Percentiles rank a stretch among this genome's conserved stretches.
phyloP scores from a whole-genome alignment of 2,113 vertebrate genomes.

The Dasyurus viverrinus region DNA sequence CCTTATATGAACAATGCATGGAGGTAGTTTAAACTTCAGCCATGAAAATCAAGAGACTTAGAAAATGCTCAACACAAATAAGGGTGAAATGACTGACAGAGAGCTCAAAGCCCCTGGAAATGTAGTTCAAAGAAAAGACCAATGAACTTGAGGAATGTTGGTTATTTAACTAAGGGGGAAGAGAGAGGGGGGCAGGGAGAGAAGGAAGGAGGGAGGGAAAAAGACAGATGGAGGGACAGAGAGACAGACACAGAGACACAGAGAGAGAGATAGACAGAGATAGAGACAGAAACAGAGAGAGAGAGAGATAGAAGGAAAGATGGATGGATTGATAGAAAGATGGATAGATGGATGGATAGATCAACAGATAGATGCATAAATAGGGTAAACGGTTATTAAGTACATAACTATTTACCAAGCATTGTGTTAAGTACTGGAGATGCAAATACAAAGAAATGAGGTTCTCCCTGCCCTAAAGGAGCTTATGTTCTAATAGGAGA shows the following conservation, averaged over 20 bases:
- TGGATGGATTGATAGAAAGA: no score
- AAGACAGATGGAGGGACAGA: no score
- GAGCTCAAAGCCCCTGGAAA: not conserved
- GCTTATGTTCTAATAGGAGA: not conserved
- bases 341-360: no score
- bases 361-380: no score
- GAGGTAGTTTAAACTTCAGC: not conserved
- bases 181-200: not conserved
- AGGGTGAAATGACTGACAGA: not conserved
- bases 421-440: not conserved
- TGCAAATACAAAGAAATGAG: not conserved
- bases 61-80: not conserved
- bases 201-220: no score
- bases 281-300: no score
- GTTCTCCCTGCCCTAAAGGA: not conserved
- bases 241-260: no score
- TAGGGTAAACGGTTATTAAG: no score
- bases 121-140: not conserved
- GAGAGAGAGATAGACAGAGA: no score
- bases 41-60: not conserved
- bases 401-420: not conserved
- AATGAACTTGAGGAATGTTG: not conserved
- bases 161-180: no score
- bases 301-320: no score
- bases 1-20: not conserved